Percentiles rank a stretch among this genome's conserved stretches.
Conservation (phyloP, 2,888 invertebrate genomes). For the Lithophane ornitopus region DNA sequence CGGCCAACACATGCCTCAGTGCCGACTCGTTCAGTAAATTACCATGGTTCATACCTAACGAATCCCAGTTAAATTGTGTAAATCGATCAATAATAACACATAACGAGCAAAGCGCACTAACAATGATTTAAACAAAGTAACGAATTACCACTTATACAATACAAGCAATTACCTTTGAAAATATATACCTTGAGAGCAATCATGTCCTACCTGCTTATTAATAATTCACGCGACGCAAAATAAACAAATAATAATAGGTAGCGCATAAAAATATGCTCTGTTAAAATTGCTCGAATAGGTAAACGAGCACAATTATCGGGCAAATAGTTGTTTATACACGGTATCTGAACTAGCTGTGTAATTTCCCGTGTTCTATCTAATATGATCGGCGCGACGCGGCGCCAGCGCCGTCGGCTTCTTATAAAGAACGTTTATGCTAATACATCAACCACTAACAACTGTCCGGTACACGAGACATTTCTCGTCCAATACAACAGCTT, state of each 20-base stretch:
- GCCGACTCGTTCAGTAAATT: conserved; percentile 73
- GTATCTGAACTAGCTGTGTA: conserved; percentile 85
- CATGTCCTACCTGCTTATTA: conserved; percentile 66
- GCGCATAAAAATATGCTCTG: conserved; percentile 72
- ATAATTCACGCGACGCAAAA: conserved; percentile 66
- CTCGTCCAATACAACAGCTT: conserved; percentile 79
- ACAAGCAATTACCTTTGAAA: conserved; percentile 66
- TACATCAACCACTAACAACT: conserved; percentile 78
- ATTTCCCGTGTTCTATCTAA: conserved; percentile 87
- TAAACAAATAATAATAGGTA: conserved; percentile 69
- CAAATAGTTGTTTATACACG: conserved; percentile 84
- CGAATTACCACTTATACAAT: conserved; percentile 68
- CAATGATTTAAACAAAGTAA: conserved; percentile 67
- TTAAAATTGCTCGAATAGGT: conserved; percentile 77
- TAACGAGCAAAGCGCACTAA: conserved; percentile 62
- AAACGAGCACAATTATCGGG: conserved; percentile 84
- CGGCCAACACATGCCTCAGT: conserved; percentile 68
- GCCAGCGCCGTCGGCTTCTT: conserved; percentile 86
- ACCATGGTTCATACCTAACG: conserved; percentile 75
- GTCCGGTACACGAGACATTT: conserved; percentile 69
- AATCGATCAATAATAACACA: conserved; percentile 72
- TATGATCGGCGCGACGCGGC: conserved; percentile 86
- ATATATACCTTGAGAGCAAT: conserved; percentile 67
- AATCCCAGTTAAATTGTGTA: conserved; percentile 70
- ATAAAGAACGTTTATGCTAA: conserved; percentile 87